phyloP scores from a whole-genome alignment of 1,140 invertebrate species.

The Monomorium pharaonis region DNA sequence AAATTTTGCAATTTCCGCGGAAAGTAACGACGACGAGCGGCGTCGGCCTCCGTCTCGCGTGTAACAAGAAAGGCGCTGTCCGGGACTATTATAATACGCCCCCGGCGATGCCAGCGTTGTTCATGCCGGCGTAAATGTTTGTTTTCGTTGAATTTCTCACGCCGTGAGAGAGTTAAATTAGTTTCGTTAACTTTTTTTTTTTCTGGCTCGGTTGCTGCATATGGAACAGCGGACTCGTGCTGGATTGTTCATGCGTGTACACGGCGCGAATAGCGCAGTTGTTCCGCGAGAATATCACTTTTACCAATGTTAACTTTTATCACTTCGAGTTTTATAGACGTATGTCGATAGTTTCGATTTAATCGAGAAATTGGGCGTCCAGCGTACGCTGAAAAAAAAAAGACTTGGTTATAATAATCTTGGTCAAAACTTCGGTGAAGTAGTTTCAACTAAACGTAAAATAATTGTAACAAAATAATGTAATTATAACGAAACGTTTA shows the following conservation, averaged over 20 bases:
- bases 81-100: background rate
- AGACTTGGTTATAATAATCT: no score
- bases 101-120: conserved; percentile 6
- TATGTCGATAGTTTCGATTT: background rate
- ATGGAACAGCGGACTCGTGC: conserved; percentile 43
- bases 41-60: background rate
- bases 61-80: background rate
- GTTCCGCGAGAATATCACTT: conserved; percentile 8
- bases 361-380: background rate
- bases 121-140: conserved; percentile 42
- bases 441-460: no score
- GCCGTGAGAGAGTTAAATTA: conserved; percentile 43
- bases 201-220: background rate
- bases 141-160: conserved; percentile 41
- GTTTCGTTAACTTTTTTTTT: conserved; percentile 45
- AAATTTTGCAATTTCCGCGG: conserved; percentile 9
- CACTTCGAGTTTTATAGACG: background rate
- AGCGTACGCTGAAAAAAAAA: no score
- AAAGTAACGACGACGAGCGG: background rate
- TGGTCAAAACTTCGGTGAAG: no score
- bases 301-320: conserved; percentile 42
- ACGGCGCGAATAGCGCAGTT: conserved; percentile 13
- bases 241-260: conserved; percentile 40
- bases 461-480: no score
- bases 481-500: no score